Conservation (phyloP, 2,113 vertebrate genomes). For the cattle (Bos taurus) region DNA sequence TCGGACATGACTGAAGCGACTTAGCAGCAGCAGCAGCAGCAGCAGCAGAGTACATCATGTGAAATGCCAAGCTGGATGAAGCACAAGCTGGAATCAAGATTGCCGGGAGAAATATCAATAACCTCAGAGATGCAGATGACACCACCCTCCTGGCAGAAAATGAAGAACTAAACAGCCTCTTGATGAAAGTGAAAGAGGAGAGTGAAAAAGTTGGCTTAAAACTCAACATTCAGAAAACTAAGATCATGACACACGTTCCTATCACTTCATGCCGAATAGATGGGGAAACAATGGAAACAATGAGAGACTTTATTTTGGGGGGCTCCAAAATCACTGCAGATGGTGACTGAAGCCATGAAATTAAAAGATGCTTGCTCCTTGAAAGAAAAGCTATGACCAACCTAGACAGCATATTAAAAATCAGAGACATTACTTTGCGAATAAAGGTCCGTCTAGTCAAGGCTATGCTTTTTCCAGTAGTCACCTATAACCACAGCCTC, state of each 20-base stretch:
- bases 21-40: no score
- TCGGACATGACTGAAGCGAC: no score
- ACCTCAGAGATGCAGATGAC: neutral
- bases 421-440: neutral
- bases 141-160: neutral
- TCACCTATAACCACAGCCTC: neutral
- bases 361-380: neutral
- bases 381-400: neutral
- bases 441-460: neutral
- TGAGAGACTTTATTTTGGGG: neutral
- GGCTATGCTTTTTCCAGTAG: neutral
- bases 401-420: neutral
- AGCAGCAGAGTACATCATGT: neutral
- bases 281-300: neutral
- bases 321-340: neutral
- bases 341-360: neutral
- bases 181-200: neutral
- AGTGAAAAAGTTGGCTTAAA: neutral
- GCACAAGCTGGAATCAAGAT: neutral
- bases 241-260: neutral
- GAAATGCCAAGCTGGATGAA: neutral
- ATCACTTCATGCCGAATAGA: neutral
- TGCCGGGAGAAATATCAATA: neutral
- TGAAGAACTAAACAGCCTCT: neutral
- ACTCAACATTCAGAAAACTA: neutral